phyloP scores from a whole-genome alignment of 2,888 invertebrate genomes.

The Nesidiocoris tenuis region DNA sequence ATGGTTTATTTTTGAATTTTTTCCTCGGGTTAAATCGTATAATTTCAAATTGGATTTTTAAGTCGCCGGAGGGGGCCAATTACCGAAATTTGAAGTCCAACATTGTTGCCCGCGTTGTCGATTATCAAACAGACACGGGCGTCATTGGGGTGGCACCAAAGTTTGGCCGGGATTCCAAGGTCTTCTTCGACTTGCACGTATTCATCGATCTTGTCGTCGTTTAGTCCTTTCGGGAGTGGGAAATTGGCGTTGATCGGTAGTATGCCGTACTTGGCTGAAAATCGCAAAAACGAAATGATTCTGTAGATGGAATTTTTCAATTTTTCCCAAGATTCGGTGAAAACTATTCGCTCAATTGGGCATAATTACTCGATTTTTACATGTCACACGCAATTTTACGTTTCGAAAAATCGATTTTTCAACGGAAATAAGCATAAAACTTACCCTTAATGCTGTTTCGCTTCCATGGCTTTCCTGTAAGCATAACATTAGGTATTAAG shows the following conservation, averaged over 20 bases:
- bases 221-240: not conserved
- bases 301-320: no score
- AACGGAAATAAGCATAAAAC: no score
- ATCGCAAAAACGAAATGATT: no score
- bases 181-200: not conserved
- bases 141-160: constrained; percentile 40
- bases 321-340: no score
- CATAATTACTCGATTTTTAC: no score
- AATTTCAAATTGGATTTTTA: no score
- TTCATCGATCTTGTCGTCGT: not conserved
- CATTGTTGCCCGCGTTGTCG: constrained; percentile 42
- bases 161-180: not conserved
- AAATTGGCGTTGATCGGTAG: not conserved
- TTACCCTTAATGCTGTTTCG: not conserved
- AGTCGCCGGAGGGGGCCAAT: no score
- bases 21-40: no score
- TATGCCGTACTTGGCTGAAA: not conserved
- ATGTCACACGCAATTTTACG: no score
- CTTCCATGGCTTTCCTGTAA: not conserved
- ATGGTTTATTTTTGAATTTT: no score
- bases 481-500: not conserved
- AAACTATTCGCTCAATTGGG: no score
- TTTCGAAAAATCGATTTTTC: no score
- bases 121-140: constrained; percentile 40
- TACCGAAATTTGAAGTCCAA: constrained; percentile 43